Evolutionary conservation across 2,113 vertebrate species (phyloP).

Genomic region (Formicarius rufipectus): DNA sequence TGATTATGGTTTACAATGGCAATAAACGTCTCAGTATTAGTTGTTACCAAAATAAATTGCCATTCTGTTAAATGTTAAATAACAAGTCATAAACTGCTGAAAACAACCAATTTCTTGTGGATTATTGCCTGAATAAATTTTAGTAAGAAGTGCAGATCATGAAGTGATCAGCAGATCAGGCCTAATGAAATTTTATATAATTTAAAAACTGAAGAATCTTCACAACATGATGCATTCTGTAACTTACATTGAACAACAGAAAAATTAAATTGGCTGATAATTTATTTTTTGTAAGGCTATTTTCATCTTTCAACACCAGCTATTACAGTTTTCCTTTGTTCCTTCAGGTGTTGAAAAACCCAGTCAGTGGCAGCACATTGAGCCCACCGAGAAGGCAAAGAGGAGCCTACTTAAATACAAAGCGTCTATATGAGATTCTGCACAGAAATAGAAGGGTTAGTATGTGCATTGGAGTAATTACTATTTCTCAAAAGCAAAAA

Average conservation of each 20-base stretch:
- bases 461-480: background rate
- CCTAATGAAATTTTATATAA: constrained; percentile 5
- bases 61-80: constrained; percentile 82
- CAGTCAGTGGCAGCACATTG: fast-evolving
- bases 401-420: background rate
- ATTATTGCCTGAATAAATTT: constrained; percentile 79
- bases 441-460: background rate
- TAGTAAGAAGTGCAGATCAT: constrained; percentile 58
- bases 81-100: constrained; percentile 80
- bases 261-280: background rate
- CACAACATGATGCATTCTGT: background rate
- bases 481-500: constrained; percentile 55
- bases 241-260: background rate
- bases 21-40: constrained; percentile 78
- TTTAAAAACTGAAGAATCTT: background rate
- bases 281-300: background rate
- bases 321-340: background rate
- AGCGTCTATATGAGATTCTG: background rate
- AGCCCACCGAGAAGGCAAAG: background rate
- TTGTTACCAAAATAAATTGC: constrained; percentile 80
- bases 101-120: constrained; percentile 79
- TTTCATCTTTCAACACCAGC: background rate
- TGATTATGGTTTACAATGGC: constrained; percentile 79
- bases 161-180: constrained; percentile 61
- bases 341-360: background rate